These are phyloP conservation scores for Chloroclystis v-ata DNA, from an alignment of 2,888 invertebrate genomes.

Conservation along the genomic window DNA sequence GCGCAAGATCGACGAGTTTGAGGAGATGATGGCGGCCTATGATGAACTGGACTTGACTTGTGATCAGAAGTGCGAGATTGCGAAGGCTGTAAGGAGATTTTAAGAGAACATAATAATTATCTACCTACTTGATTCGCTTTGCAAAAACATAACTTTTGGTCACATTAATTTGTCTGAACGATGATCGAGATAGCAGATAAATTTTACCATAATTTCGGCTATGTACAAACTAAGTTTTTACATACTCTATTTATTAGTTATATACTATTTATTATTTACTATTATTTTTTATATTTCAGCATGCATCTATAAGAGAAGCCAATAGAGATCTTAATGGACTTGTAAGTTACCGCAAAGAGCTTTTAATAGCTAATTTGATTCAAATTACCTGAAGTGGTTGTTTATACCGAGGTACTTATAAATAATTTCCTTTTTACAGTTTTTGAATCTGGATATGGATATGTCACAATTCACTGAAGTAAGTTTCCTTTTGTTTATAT, in stretches of 20 bases:
- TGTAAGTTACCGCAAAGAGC: slow-evolving; percentile 37
- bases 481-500: no score
- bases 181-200: no score
- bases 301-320: slow-evolving; percentile 63
- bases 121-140: no score
- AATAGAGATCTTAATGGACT: slow-evolving; percentile 65
- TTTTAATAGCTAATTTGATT: neutral
- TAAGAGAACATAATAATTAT: no score
- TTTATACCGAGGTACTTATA: neutral
- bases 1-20: slow-evolving; percentile 67
- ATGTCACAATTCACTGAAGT: slow-evolving; percentile 65
- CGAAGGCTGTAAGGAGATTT: slow-evolving; percentile 61
- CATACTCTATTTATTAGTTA: no score
- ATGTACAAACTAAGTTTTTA: no score
- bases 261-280: neutral
- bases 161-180: no score
- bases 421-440: slow-evolving; percentile 44
- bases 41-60: slow-evolving; percentile 63
- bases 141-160: no score
- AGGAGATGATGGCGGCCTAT: slow-evolving; percentile 62
- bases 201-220: no score
- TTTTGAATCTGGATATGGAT: slow-evolving; percentile 63
- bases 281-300: slow-evolving; percentile 41
- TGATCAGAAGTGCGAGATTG: slow-evolving; percentile 66
- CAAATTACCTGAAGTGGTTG: neutral